Conservation (phyloP, 1,140 invertebrate species). For the Oreohelix idahoensis region DNA sequence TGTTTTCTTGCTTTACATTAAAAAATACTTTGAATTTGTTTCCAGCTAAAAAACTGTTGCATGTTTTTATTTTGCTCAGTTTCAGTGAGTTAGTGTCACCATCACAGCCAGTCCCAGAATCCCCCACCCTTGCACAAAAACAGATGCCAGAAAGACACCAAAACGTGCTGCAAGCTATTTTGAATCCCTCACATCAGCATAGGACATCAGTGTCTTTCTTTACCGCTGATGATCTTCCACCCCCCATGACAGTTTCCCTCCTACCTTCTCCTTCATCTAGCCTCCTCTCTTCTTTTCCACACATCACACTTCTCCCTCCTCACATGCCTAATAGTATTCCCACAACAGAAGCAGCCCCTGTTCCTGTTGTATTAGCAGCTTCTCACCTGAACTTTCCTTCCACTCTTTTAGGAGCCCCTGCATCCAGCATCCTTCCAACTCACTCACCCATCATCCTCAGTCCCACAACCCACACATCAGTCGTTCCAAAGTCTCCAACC, state of each 20-base stretch:
- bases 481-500: not conserved
- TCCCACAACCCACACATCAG: not conserved
- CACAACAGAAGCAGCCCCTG: not conserved
- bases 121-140: not conserved
- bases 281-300: not conserved
- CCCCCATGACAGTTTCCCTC: not conserved
- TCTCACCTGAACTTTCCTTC: constrained; percentile 8
- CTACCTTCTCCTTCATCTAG: not conserved
- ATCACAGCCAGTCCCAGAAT: constrained; percentile 2
- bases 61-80: constrained; percentile 22
- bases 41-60: not conserved
- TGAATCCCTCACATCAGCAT: constrained; percentile 28
- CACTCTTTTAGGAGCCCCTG: constrained; percentile 28
- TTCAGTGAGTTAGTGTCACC: constrained; percentile 36
- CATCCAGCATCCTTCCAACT: not conserved
- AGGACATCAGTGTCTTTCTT: not conserved
- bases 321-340: not conserved
- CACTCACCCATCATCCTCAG: not conserved
- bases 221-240: constrained; percentile 1
- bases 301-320: constrained; percentile 19
- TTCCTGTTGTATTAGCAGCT: constrained; percentile 10
- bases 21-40: not conserved
- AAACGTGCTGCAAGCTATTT: constrained; percentile 22
- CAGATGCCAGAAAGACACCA: constrained; percentile 30
- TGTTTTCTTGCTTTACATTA: not conserved